Conservation (phyloP, 1,140 invertebrate species). For the Drosophila tristis region DNA sequence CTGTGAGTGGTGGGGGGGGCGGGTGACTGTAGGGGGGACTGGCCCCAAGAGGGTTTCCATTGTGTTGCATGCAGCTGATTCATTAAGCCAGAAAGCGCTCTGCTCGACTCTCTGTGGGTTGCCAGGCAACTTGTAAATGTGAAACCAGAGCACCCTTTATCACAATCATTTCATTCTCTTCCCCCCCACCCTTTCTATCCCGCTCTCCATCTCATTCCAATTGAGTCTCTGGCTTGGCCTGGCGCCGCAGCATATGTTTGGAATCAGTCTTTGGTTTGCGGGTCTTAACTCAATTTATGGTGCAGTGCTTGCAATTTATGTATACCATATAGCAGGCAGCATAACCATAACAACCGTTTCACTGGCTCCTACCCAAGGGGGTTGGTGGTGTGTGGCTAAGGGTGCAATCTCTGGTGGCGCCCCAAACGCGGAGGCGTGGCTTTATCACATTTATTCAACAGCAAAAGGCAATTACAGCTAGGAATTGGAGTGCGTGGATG, state of each 20-base stretch:
- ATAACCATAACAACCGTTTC: too few species aligned
- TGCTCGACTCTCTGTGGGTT: neutral
- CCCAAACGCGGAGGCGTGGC: neutral
- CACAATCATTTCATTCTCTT: conserved; percentile 3
- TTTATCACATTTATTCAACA: conserved; percentile 14
- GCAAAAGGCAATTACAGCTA: conserved; percentile 26
- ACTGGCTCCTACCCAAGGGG: neutral
- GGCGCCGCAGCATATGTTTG: conserved; percentile 63
- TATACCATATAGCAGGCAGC: conserved; percentile 37
- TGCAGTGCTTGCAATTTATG: conserved; percentile 54
- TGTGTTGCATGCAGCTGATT: too few species aligned
- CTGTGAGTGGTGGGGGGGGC: too few species aligned
- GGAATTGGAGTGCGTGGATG: neutral
- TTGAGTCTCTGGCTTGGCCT: neutral
- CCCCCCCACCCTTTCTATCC: neutral
- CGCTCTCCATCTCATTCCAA: neutral
- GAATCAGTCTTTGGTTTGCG: conserved; percentile 40
- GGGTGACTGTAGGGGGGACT: too few species aligned
- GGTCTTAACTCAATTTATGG: conserved; percentile 27
- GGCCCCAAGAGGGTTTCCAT: too few species aligned
- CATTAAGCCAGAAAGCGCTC: too few species aligned
- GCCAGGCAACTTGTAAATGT: conserved; percentile 5
- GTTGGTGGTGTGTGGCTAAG: too few species aligned
- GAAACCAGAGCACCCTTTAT: neutral
- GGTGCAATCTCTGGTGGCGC: neutral